Evolutionary conservation across 2,888 invertebrate species (phyloP).

Genomic region (Brassicogethes aeneus): DNA sequence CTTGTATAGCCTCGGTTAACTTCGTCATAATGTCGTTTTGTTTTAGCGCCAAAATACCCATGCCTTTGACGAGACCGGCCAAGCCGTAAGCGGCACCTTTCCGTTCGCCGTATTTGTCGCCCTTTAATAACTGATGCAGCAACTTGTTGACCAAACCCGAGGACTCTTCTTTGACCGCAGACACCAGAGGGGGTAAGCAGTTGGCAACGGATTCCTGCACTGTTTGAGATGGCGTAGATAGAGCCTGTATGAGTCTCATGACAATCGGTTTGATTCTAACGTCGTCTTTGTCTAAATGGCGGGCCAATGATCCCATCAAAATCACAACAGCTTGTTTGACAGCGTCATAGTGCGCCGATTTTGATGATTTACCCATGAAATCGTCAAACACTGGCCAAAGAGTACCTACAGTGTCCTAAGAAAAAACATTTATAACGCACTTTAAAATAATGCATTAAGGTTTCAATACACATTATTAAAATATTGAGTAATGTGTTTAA

Average conservation of each 20-base stretch:
- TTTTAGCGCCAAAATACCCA: conserved; percentile 91
- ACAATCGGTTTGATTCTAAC: conserved; percentile 90
- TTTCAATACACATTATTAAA: too few species aligned
- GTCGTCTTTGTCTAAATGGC: conserved; percentile 87
- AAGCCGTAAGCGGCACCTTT: conserved; percentile 97
- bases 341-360: conserved; percentile 81
- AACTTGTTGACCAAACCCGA: conserved; percentile 81
- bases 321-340: conserved; percentile 95
- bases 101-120: conserved; percentile 85
- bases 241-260: conserved; percentile 75
- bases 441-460: conserved; percentile 1
- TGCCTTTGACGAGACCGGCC: conserved; percentile 92
- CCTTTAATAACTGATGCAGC: conserved; percentile 77
- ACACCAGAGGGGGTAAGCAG: conserved; percentile 89
- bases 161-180: conserved; percentile 86
- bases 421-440: too few species aligned
- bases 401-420: conserved; percentile 56
- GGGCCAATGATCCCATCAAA: conserved; percentile 94
- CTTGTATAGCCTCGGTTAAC: conserved; percentile 86
- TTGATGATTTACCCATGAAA: conserved; percentile 88
- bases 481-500: too few species aligned
- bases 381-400: conserved; percentile 88
- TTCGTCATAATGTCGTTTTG: conserved; percentile 94
- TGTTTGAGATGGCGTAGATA: conserved; percentile 95
- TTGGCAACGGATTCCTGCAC: conserved; percentile 96